These are phyloP conservation scores for Pagrus major DNA, from an alignment of 2,113 vertebrate species.

Conservation along the genomic window DNA sequence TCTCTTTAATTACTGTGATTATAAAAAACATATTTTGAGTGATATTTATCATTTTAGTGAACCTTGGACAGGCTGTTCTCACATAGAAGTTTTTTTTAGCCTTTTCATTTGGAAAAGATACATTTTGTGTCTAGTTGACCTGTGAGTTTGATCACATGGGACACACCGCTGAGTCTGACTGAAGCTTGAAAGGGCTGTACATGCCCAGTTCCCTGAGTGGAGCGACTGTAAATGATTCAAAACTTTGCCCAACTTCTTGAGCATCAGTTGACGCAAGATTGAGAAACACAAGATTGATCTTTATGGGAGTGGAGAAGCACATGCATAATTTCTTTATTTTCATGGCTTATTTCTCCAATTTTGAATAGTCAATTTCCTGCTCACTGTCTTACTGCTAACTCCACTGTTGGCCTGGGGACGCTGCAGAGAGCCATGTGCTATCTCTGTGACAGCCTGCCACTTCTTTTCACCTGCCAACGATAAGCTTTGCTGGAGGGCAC, in stretches of 20 bases:
- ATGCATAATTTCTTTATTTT: conserved; percentile 17
- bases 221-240: conserved; percentile 45
- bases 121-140: neutral
- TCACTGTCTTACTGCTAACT: neutral
- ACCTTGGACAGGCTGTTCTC: neutral
- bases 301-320: neutral
- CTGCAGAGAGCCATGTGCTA: neutral
- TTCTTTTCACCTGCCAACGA: neutral
- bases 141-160: conserved; percentile 19
- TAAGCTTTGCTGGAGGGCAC: neutral
- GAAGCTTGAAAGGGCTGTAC: neutral
- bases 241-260: conserved; percentile 8
- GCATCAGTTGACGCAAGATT: conserved; percentile 32
- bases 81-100: neutral
- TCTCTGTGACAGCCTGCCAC: neutral
- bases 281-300: conserved; percentile 8
- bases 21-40: neutral
- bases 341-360: neutral
- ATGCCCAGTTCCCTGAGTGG: neutral
- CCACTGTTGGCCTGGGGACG: neutral
- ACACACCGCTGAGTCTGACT: conserved; percentile 2
- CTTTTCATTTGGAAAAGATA: neutral
- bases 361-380: neutral
- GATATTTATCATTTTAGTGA: neutral
- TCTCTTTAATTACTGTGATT: neutral